A percentile compares a stretch with the other conserved stretches of the same genome.
These are phyloP conservation scores for Thripadectes ignobilis DNA, from an alignment of 2,797 vertebrate species.

Conservation along the genomic window DNA sequence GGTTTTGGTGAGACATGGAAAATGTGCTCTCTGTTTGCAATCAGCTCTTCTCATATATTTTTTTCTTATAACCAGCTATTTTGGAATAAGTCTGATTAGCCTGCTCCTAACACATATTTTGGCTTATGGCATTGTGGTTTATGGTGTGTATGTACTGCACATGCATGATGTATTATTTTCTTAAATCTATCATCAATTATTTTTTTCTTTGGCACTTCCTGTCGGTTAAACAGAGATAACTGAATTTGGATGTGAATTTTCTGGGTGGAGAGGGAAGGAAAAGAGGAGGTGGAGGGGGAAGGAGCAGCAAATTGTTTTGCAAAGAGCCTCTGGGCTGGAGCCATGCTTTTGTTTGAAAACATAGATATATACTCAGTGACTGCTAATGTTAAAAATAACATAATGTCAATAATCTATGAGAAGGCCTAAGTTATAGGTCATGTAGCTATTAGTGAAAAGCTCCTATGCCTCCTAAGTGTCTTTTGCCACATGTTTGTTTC, in stretches of 20 bases:
- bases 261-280: slow-evolving; percentile 50
- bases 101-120: not conserved
- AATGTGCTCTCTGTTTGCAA: not conserved
- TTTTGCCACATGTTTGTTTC: not conserved
- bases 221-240: not conserved
- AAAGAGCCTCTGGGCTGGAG: slow-evolving; percentile 23
- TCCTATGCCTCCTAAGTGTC: not conserved
- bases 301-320: slow-evolving; percentile 21
- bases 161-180: not conserved
- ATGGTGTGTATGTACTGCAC: not conserved
- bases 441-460: not conserved
- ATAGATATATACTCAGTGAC: not conserved
- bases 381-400: not conserved
- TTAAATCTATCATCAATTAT: not conserved
- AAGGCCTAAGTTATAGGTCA: not conserved
- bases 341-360: slow-evolving; percentile 48
- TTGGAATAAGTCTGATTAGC: not conserved
- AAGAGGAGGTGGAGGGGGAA: slow-evolving; percentile 38
- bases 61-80: not conserved
- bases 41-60: not conserved
- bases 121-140: not conserved
- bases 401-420: not conserved
- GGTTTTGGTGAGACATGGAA: not conserved
- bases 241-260: slow-evolving; percentile 17
- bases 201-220: not conserved